Evolutionary conservation across 2,888 invertebrate genomes (phyloP).

Genomic region (Nemoura dubitans): DNA sequence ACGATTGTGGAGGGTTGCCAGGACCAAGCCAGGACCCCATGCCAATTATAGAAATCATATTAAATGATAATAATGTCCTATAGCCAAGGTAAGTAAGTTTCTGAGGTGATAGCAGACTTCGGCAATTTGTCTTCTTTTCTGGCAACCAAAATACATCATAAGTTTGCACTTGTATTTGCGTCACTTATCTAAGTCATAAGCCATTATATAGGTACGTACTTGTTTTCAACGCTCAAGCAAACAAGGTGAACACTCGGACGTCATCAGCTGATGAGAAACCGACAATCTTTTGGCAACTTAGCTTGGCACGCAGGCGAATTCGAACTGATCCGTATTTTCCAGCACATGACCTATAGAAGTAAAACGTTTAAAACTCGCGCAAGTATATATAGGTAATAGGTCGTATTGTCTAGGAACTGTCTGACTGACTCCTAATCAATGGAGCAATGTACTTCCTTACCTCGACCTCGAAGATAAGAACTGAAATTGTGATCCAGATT

Average conservation of each 20-base stretch:
- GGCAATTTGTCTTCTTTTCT: no score
- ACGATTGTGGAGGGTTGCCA: neutral
- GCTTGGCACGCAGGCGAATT: neutral
- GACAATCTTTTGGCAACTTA: neutral
- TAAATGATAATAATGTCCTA: no score
- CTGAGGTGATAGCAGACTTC: neutral
- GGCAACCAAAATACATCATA: no score
- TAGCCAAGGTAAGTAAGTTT: no score
- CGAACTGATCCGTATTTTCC: neutral
- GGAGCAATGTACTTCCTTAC: neutral
- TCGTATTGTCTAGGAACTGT: neutral
- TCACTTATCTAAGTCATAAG: no score
- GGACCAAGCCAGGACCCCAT: neutral
- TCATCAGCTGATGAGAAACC: no score
- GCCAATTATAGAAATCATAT: no score
- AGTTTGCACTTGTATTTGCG: no score
- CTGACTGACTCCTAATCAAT: neutral
- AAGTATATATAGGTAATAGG: no score
- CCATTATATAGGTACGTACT: no score
- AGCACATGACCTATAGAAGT: neutral
- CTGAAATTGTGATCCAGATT: neutral
- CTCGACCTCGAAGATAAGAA: constrained; percentile 4
- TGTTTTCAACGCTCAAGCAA: no score
- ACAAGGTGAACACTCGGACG: no score
- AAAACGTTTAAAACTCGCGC: neutral